Evolutionary conservation across 2,113 vertebrate genomes (phyloP).

Genomic region (Callionymus lyra): DNA sequence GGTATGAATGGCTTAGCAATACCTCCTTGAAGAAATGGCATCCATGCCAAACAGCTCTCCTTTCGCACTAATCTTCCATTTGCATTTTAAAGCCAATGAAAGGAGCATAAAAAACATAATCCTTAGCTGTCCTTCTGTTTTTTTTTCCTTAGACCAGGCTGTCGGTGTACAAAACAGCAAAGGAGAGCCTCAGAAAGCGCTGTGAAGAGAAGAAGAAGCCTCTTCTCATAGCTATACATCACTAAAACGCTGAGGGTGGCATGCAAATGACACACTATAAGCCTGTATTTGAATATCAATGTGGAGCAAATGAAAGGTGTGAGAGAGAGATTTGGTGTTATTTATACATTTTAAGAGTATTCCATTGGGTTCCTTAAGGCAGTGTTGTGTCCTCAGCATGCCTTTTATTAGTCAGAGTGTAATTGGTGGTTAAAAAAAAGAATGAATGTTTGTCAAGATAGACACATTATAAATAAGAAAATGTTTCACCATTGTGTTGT

Average conservation of each 20-base stretch:
- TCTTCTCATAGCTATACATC: slow-evolving; percentile 30
- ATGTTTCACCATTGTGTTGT: too few relatives aligned
- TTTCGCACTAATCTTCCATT: slow-evolving; percentile 60
- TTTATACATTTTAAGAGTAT: not conserved
- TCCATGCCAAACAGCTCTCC: slow-evolving; percentile 41
- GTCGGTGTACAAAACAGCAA: slow-evolving; percentile 34
- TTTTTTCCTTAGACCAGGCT: slow-evolving; percentile 42
- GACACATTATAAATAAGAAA: too few relatives aligned
- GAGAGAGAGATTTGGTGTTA: slow-evolving; percentile 11
- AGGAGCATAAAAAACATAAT: slow-evolving; percentile 49
- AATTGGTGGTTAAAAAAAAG: too few relatives aligned
- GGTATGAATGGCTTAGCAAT: slow-evolving; percentile 30
- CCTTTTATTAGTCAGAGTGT: not conserved
- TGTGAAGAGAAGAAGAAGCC: slow-evolving; percentile 19
- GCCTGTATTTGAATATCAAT: slow-evolving; percentile 51
- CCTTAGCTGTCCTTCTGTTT: slow-evolving; percentile 52
- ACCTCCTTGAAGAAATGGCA: slow-evolving; percentile 38
- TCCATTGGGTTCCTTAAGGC: not conserved
- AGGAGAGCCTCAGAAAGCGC: slow-evolving; percentile 35
- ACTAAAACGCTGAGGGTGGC: slow-evolving; percentile 43
- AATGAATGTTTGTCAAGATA: too few relatives aligned
- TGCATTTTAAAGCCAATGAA: slow-evolving; percentile 62
- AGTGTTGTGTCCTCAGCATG: not conserved
- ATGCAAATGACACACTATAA: slow-evolving; percentile 44
- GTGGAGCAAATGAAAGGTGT: slow-evolving; percentile 20